Conservation (phyloP, 2,888 invertebrate genomes). For the Temnothorax unifasciatus region DNA sequence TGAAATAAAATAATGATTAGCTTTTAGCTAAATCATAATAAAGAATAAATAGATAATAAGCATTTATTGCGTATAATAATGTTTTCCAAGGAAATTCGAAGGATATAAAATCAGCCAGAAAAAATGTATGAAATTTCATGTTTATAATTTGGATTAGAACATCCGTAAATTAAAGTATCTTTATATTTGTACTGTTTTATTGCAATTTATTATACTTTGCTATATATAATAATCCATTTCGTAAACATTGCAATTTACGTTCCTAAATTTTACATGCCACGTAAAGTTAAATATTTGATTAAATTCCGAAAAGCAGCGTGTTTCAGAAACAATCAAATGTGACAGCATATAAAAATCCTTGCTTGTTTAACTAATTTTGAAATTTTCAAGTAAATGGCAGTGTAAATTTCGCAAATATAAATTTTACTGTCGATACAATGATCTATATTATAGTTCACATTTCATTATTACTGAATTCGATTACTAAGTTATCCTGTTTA, state of each 20-base stretch:
- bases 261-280: not conserved
- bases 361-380: not conserved
- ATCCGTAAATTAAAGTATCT: not conserved
- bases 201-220: not conserved
- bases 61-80: not conserved
- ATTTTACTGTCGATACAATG: not conserved
- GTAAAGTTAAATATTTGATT: not conserved
- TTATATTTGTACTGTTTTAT: not conserved
- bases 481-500: slow-evolving; percentile 17
- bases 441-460: slow-evolving; percentile 11
- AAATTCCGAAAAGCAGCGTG: not conserved
- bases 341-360: not conserved
- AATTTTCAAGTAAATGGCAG: not conserved
- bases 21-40: not conserved
- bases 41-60: not conserved
- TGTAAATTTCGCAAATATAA: not conserved
- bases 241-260: slow-evolving; percentile 3
- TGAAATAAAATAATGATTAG: not conserved
- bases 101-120: not conserved
- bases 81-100: not conserved
- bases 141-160: not conserved
- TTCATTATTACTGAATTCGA: slow-evolving; percentile 13
- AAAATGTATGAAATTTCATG: not conserved
- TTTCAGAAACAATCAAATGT: slow-evolving; percentile 7
- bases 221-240: not conserved